These are phyloP conservation scores for Drosophila virilis DNA, from an alignment of 1,140 invertebrate species.

Conservation along the genomic window DNA sequence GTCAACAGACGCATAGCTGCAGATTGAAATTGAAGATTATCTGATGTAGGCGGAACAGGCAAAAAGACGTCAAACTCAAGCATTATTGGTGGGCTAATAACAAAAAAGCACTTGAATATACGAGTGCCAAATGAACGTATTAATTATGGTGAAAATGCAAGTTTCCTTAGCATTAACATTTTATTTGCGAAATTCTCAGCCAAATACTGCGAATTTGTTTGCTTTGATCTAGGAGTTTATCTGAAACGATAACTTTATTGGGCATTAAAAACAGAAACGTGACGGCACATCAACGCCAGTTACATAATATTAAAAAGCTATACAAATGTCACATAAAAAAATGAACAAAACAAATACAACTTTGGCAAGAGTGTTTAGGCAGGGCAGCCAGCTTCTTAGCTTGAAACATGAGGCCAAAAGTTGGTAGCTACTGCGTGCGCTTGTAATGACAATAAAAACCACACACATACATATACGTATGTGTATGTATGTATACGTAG, in stretches of 20 bases:
- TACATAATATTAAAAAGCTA: slow-evolving; percentile 75
- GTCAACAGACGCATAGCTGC: background rate
- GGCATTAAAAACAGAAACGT: slow-evolving; percentile 79
- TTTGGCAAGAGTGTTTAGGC: background rate
- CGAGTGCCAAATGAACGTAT: background rate
- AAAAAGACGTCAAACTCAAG: background rate
- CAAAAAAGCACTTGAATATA: background rate
- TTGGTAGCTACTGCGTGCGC: slow-evolving; percentile 49
- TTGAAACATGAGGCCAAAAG: slow-evolving; percentile 31
- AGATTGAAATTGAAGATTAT: slow-evolving; percentile 9
- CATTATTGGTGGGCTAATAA: background rate
- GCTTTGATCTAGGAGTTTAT: slow-evolving; percentile 59
- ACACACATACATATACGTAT: background rate
- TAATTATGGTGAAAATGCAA: slow-evolving; percentile 10
- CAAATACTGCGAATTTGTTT: slow-evolving; percentile 15
- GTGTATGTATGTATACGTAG: background rate
- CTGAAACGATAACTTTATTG: slow-evolving; percentile 73
- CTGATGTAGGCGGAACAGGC: slow-evolving; percentile 3
- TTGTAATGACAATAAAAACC: slow-evolving; percentile 52
- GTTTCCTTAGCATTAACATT: slow-evolving; percentile 16
- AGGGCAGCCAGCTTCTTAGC: background rate
- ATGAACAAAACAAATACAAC: slow-evolving; percentile 30
- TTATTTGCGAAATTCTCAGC: slow-evolving; percentile 4
- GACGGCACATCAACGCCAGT: slow-evolving; percentile 62
- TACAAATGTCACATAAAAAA: slow-evolving; percentile 67